Base-by-base conservation (phyloP, 2,888 invertebrate genomes). In the Argyresthia goedartella region DNA sequence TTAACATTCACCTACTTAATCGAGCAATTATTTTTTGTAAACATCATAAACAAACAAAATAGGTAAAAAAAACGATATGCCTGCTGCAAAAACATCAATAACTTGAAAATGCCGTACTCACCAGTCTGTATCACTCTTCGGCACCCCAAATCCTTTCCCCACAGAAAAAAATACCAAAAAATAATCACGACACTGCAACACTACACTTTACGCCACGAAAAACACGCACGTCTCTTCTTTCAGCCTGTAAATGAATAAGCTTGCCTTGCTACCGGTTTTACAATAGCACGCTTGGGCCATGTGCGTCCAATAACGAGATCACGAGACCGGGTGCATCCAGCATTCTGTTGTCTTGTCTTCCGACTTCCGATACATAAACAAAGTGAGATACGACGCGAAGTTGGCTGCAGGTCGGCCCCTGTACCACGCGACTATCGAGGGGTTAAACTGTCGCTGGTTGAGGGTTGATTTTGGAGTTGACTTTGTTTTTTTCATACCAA, bases 341-440 rank as follows among this genome's bases (percentile, higher is more conserved):
- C 71, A 73, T 77, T 77, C 81, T 81, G 84, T 82, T 85, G 84
- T 85, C 82, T 82, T 25, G 25, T 25, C 25, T 25, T 25, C 66
- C 77, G 74, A 81, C 25, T 25, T 25, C 66, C 77, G 74, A 81
- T 80, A 81, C 76, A 84, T 86, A 86, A 86, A 86, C 85, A 86
- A 86, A 84, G 81, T 69, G 69, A 56, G 64, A 65, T 73, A 62
- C 69, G 74, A 60, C 62, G 73, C 79, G 85, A 86, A 85, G 74
- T 71, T 84, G 84, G 84, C 75, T 61, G 57, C 81, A 66, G n/a
- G n/a, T 13, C 35, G n/a, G 47, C n/a, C 25, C 25, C 13, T n/a
- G 47, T n/a, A 13, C 34, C 11, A 16, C 10, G 15, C 15, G 47
- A 34, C 33, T 33, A 10, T 13, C 13, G 47, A 13, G 13, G 34